phyloP scores from a whole-genome alignment of 1,140 invertebrate genomes.

The Gonatopus flavifemur region DNA sequence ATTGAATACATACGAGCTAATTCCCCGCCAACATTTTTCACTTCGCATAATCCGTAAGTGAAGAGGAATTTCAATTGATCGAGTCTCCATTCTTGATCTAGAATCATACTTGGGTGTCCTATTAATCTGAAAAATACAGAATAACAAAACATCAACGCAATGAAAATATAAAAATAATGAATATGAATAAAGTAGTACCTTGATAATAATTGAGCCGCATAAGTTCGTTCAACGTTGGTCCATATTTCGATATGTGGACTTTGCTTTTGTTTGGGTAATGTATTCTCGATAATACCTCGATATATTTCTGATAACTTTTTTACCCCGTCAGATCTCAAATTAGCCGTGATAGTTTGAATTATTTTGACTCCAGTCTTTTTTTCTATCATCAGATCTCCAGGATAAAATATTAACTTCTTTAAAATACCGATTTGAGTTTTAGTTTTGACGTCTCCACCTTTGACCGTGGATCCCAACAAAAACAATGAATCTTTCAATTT shows the following conservation, averaged over 20 bases:
- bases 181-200: conserved; percentile 30
- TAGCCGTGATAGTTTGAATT: conserved; percentile 63
- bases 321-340: conserved; percentile 63
- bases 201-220: conserved; percentile 66
- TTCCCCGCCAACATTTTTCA: conserved; percentile 60
- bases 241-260: conserved; percentile 57
- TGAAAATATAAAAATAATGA: background rate
- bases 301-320: conserved; percentile 65
- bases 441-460: conserved; percentile 54
- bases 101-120: conserved; percentile 61
- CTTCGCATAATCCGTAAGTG: conserved; percentile 65
- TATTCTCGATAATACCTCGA: conserved; percentile 61
- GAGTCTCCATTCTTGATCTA: conserved; percentile 66
- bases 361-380: conserved; percentile 68
- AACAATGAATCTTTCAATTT: conserved; percentile 59
- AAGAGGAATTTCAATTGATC: conserved; percentile 68
- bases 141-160: background rate
- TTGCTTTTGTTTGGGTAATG: conserved; percentile 49
- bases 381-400: conserved; percentile 71
- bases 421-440: conserved; percentile 61
- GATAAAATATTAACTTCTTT: conserved; percentile 65
- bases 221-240: conserved; percentile 68
- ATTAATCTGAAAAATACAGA: conserved; percentile 57
- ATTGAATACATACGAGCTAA: conserved; percentile 61
- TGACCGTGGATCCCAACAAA: conserved; percentile 56